These are phyloP conservation scores for Fulica atra DNA, from an alignment of 2,113 vertebrate genomes.

Conservation along the genomic window DNA sequence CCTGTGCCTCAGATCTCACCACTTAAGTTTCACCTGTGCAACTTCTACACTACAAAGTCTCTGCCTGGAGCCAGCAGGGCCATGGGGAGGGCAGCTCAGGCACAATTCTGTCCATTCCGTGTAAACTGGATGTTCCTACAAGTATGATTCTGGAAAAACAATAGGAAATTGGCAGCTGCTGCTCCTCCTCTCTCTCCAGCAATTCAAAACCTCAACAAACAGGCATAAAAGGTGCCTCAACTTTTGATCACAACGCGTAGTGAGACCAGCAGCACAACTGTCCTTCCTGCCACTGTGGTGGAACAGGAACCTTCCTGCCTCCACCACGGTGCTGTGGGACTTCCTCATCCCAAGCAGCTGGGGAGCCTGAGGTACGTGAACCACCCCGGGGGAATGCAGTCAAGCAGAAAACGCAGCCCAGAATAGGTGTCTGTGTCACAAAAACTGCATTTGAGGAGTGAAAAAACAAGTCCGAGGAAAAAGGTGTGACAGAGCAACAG, in stretches of 20 bases:
- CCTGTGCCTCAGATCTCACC: background rate
- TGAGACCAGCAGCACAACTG: background rate
- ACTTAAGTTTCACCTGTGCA: too few relatives aligned
- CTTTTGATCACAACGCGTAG: rapidly evolving
- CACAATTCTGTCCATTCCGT: rapidly evolving
- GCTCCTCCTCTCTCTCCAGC: background rate
- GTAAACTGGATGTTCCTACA: background rate
- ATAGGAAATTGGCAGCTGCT: background rate
- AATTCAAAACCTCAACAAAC: background rate
- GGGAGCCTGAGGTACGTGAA: rapidly evolving
- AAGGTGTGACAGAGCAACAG: background rate
- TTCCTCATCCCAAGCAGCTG: background rate
- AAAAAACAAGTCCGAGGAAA: background rate
- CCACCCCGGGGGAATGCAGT: background rate
- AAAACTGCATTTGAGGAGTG: background rate
- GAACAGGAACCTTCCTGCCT: background rate
- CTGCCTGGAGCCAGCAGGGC: background rate
- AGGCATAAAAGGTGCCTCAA: rapidly evolving
- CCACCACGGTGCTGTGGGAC: rapidly evolving
- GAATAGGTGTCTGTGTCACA: background rate
- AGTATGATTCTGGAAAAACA: background rate
- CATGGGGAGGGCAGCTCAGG: too few relatives aligned
- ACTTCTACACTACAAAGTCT: too few relatives aligned
- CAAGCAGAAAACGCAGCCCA: background rate
- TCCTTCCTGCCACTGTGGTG: background rate